Conservation (phyloP, 2,797 vertebrate genomes). For the Acanthurus leucopareius region DNA sequence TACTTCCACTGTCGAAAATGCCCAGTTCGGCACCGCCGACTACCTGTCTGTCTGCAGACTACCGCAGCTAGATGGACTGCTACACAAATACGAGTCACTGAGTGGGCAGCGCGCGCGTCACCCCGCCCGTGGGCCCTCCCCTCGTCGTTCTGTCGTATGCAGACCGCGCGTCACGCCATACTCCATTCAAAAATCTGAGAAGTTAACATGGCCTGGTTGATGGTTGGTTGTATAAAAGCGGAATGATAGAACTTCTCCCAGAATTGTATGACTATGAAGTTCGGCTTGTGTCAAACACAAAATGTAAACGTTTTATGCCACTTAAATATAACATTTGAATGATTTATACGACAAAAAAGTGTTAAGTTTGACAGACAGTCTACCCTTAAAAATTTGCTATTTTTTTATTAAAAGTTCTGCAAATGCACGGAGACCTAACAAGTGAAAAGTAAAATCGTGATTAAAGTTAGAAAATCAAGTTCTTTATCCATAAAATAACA, state of each 20-base stretch:
- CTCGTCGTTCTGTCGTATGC: background rate
- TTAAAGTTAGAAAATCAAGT: too few species aligned
- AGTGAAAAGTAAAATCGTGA: too few species aligned
- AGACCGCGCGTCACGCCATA: conserved; percentile 12
- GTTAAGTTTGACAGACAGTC: background rate
- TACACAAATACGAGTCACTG: conserved; percentile 5
- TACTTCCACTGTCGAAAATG: conserved; percentile 36
- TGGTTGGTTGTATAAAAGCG: background rate
- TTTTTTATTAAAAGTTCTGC: background rate
- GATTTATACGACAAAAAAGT: background rate
- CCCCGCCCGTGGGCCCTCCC: conserved; percentile 50
- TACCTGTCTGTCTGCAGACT: conserved; percentile 26
- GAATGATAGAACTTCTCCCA: accelerated
- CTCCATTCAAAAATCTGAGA: conserved; percentile 24
- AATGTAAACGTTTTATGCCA: background rate
- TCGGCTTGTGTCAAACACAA: background rate
- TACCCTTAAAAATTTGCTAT: background rate
- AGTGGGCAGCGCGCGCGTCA: conserved; percentile 60
- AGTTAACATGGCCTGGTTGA: background rate
- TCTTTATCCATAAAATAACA: too few species aligned
- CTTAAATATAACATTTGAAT: background rate
- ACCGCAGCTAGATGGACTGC: conserved; percentile 19
- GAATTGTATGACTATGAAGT: background rate
- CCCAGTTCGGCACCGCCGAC: conserved; percentile 4
- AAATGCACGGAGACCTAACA: too few species aligned